These are phyloP conservation scores for Heterocephalus glaber DNA, from an alignment of 2,113 vertebrate genomes.

Conservation along the genomic window DNA sequence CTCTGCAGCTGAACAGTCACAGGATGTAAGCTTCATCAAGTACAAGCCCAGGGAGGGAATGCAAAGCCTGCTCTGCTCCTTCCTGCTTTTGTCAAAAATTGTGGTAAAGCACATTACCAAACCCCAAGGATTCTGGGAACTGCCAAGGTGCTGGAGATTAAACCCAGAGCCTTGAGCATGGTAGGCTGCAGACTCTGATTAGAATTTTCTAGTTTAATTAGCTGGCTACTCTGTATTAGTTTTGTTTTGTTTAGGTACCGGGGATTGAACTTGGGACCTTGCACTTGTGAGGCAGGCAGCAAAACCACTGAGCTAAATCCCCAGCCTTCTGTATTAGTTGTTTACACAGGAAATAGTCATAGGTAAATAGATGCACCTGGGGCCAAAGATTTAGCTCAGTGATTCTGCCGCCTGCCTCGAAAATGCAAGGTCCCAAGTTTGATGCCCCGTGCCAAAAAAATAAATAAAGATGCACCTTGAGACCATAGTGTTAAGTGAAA, in stretches of 20 bases:
- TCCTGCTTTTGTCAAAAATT: neutral
- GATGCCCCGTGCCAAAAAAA: too few relatives aligned
- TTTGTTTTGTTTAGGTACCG: too few relatives aligned
- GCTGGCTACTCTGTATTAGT: neutral
- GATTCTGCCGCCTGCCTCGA: too few relatives aligned
- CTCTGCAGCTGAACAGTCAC: neutral
- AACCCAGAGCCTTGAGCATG: neutral
- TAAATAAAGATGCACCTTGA: neutral
- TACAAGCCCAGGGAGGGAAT: neutral
- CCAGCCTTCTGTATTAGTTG: too few relatives aligned
- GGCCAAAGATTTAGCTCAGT: neutral
- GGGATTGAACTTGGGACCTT: too few relatives aligned
- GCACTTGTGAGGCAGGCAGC: too few relatives aligned
- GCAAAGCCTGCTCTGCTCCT: neutral
- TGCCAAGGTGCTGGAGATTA: neutral
- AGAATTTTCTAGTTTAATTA: neutral
- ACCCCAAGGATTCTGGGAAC: neutral
- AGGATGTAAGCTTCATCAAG: slow-evolving; percentile 75
- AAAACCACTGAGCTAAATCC: too few relatives aligned
- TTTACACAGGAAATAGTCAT: neutral
- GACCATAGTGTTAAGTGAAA: neutral
- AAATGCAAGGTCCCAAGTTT: too few relatives aligned
- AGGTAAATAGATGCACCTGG: neutral
- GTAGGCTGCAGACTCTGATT: neutral
- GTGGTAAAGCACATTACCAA: neutral